A percentile compares a stretch with the other conserved stretches of the same genome.
Evolutionary conservation across 2,797 vertebrate species (phyloP).

Genomic region (Argentina silus): DNA sequence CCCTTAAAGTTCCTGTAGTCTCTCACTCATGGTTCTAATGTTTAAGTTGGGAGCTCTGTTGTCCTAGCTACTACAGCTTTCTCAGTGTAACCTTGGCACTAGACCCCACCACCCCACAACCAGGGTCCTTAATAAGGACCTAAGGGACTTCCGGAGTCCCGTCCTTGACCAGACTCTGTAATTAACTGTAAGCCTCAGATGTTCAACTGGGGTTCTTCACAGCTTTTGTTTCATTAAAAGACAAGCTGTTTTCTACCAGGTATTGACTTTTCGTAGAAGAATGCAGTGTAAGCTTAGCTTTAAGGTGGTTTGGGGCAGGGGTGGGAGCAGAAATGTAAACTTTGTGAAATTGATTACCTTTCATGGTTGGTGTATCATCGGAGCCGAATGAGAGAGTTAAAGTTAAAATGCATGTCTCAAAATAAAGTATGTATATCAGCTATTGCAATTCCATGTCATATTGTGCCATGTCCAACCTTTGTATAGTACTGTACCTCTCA

Average conservation of each 20-base stretch:
- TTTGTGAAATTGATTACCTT: not conserved
- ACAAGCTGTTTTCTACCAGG: slow-evolving; percentile 7
- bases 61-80: not conserved
- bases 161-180: slow-evolving; percentile 1
- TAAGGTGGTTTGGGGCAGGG: not conserved
- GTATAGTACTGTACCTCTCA: not conserved
- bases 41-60: not conserved
- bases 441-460: not conserved
- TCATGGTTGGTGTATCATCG: not conserved
- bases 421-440: not conserved
- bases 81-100: not conserved
- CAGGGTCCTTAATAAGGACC: not conserved
- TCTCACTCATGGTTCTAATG: not conserved
- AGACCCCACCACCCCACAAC: not conserved
- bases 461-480: not conserved
- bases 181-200: not conserved
- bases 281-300: not conserved
- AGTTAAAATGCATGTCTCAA: not conserved
- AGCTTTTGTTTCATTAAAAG: not conserved
- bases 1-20: not conserved
- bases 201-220: not conserved
- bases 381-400: not conserved
- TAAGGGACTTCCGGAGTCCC: not conserved
- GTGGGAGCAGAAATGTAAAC: not conserved
- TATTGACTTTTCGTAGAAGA: not conserved